Evolutionary conservation across 2,797 vertebrate genomes (phyloP).

Genomic region (Cossypha caffra): DNA sequence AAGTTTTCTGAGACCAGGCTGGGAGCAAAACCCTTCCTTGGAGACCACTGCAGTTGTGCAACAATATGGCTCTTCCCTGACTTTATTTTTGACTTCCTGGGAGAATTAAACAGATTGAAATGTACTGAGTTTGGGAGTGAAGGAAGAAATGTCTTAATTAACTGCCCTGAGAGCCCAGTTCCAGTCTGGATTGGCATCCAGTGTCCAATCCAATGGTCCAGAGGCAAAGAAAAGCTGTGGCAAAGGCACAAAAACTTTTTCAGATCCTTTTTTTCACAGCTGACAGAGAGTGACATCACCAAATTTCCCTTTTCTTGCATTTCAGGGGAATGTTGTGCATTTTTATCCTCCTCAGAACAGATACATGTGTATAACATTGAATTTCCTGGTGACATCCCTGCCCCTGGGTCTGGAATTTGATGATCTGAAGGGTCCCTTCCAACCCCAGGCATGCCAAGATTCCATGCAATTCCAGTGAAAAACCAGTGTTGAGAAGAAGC

Average conservation of each 20-base stretch:
- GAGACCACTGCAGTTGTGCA: not conserved
- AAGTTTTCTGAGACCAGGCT: not conserved
- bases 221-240: not conserved
- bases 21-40: not conserved
- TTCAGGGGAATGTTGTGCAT: accelerated
- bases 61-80: conserved; percentile 27
- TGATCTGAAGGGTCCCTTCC: not conserved
- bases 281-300: accelerated
- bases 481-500: accelerated
- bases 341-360: accelerated
- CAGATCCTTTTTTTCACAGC: accelerated
- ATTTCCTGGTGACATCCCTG: not conserved
- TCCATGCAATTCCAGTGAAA: not conserved
- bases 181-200: not conserved
- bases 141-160: conserved; percentile 45
- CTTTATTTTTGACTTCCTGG: conserved; percentile 54
- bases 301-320: not conserved
- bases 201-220: accelerated
- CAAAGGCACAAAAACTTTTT: not conserved
- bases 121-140: not conserved
- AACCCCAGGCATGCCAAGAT: not conserved
- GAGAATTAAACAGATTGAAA: conserved; percentile 67
- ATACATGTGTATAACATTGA: not conserved
- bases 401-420: not conserved
- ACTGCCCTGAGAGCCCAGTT: not conserved